Base-by-base conservation (phyloP, 1,140 invertebrate species). In the Coboldia fuscipes region DNA sequence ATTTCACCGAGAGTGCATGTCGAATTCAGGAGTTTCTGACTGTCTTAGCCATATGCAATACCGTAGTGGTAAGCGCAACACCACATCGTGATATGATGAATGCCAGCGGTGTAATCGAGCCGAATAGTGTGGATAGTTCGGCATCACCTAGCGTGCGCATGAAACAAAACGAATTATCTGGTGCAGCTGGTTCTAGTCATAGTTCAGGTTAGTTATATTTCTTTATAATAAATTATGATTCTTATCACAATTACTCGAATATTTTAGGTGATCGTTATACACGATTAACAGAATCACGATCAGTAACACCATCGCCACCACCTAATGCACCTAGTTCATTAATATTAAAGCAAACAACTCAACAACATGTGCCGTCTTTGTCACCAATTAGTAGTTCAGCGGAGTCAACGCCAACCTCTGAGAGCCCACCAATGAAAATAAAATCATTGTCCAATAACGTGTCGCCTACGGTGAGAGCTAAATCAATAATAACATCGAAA, bases 31-130 rank as follows among this genome's bases (percentile, higher is more conserved):
- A 97, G 48, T 96, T 97, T 56, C 74, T 97, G 35, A 55, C 94
- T 34, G 69, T 92, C 2, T 63, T 97, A 51, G 79, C 90, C 9
- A 68, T 94, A 32, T 97, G 92, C 52, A 97, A 97, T 56, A 97
- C 92, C 2, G 92, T 97, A 3, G 83, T 96, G 13, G 90, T 96
- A 17, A 77, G 82, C 34, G 73, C 75, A 38, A 70, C 77, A 50
- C 85, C 86, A 2, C 88, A 93, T 65, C 68, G 77, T 3, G 88
- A 93, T 61, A 60, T 69, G 35, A 84, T 85, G 79, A 81, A 84
- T 57, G 67, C 78, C 10, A 83, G 74, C 51, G 76, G 75, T 17
- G 54, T 75, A 16, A 67, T 77, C 30, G 70, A 72, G 44, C 39
- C 45, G 24, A 45, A 53, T 28, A 45, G n/a, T n/a, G n/a, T n/a